Evolutionary conservation across 2,113 vertebrate species (phyloP).

Genomic region (Protobothrops mucrosquamatus): DNA sequence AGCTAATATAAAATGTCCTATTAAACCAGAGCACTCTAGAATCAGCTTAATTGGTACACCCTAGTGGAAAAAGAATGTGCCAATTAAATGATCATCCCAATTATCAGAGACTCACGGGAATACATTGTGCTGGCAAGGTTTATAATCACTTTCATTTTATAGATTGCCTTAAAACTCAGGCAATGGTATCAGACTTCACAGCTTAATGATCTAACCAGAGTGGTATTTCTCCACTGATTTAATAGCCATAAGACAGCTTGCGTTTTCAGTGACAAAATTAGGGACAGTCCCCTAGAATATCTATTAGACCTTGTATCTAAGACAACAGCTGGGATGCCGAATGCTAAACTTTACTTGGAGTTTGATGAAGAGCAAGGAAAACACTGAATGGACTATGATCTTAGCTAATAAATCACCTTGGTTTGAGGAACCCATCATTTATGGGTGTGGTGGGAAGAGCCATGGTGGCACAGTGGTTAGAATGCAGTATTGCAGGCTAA

Average conservation of each 20-base stretch:
- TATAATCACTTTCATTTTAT: constrained; percentile 59
- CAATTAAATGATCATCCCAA: constrained; percentile 66
- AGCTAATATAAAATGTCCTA: constrained; percentile 37
- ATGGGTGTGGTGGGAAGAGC: not conserved
- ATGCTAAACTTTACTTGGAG: not conserved
- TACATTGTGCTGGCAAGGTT: constrained; percentile 51
- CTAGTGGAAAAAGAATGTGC: constrained; percentile 52
- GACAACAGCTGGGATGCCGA: not conserved
- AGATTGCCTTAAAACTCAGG: constrained; percentile 57
- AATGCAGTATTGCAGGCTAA: not conserved
- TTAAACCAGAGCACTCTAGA: constrained; percentile 42
- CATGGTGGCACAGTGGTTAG: not conserved
- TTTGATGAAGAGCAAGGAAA: not conserved
- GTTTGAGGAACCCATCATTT: not conserved
- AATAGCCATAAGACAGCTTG: constrained; percentile 28
- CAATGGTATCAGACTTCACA: constrained; percentile 37
- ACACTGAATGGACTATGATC: not conserved
- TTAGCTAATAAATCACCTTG: not conserved
- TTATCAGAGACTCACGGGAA: constrained; percentile 56
- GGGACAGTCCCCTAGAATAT: not conserved
- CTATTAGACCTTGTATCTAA: not conserved
- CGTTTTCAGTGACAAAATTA: constrained; percentile 34
- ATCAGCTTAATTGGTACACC: constrained; percentile 43
- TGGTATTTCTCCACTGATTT: constrained; percentile 43
- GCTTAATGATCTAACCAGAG: constrained; percentile 53